Evolutionary conservation across 2,888 invertebrate genomes (phyloP), one percentile per base, ranked within the genome.

Genomic region (Parnassius apollo): DNA sequence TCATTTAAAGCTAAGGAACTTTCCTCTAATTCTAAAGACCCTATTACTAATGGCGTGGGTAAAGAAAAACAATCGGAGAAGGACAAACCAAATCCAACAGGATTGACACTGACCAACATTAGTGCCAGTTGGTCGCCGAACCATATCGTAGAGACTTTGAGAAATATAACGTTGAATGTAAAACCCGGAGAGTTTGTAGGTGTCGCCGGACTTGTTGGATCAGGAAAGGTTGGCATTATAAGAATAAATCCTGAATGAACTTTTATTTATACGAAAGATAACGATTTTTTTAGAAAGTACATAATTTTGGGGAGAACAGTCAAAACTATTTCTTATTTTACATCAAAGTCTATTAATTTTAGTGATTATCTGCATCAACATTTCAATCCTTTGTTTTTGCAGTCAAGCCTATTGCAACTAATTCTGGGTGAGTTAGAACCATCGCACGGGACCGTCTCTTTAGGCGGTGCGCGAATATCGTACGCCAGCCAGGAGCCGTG

Each of bases 401-500:
- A 97, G 93, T 93, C 93, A 57, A 94, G 94, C 1, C 76, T 95
- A 9, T 83, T 95, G 9, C 94, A 95, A 77, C 85, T 95, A 61
- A 91, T 97, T 13, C 87, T 97, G 67, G 94, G 94, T 12, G 97
- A 97, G 82, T 81, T 97, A 13, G 93, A 93, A 1, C 85, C 94
- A 7, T 81, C 86, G 0, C 82, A 88, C 42, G 96, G 97, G 0
- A 88, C 87, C 0, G 77, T 96, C 57, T 82, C 92, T 2, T 81
- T 95, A 13, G 92, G 92, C 1, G 96, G 96, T 4, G 82, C 81
- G 1, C 85, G 83, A 2, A 75, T 95, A n/a, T 92, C 94, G 0
- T 97, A 96, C 77, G 95, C 95, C 1, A 93, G 95, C 56, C 96
- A 97, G 83, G 95, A 96, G 71, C 94, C 97, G 0, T 97, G 97